A percentile compares a stretch with the other conserved stretches of the same genome.
Conservation (phyloP, 2,113 vertebrate species). For the Xerus inauris region DNA sequence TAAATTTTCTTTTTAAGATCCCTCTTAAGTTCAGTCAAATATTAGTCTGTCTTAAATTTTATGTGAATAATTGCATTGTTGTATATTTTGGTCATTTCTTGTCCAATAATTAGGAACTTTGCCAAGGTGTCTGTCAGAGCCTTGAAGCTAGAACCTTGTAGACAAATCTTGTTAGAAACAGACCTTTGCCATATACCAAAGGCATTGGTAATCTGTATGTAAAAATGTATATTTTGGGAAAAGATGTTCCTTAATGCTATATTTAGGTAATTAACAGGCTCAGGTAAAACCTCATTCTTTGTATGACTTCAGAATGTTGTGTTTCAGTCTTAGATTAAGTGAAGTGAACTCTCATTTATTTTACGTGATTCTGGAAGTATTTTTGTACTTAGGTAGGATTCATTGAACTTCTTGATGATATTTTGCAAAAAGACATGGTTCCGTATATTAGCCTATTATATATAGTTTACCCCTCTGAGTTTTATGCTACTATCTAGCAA, state of each 20-base stretch:
- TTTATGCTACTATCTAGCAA: slow-evolving; percentile 12
- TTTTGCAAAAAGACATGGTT: slow-evolving; percentile 35
- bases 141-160: not conserved
- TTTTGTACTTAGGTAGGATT: not conserved
- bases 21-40: not conserved
- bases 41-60: slow-evolving; percentile 30
- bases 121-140: not conserved
- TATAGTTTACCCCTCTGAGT: slow-evolving; percentile 1
- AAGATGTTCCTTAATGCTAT: not conserved
- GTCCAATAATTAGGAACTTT: not conserved
- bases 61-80: slow-evolving; percentile 23
- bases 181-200: not conserved
- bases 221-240: not conserved
- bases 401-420: not conserved
- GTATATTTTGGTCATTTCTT: not conserved
- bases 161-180: slow-evolving; percentile 19
- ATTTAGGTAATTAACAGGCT: slow-evolving; percentile 6
- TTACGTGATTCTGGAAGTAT: slow-evolving; percentile 14
- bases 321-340: slow-evolving; percentile 32
- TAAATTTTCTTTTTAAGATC: not conserved
- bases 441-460: not conserved
- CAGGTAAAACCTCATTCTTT: slow-evolving; percentile 6
- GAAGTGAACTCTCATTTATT: not conserved
- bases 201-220: not conserved
- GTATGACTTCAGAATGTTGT: slow-evolving; percentile 37